Evolutionary conservation across 2,797 vertebrate genomes (phyloP), one percentile per base, ranked within the genome.

Genomic region (Lacerta agilis): DNA sequence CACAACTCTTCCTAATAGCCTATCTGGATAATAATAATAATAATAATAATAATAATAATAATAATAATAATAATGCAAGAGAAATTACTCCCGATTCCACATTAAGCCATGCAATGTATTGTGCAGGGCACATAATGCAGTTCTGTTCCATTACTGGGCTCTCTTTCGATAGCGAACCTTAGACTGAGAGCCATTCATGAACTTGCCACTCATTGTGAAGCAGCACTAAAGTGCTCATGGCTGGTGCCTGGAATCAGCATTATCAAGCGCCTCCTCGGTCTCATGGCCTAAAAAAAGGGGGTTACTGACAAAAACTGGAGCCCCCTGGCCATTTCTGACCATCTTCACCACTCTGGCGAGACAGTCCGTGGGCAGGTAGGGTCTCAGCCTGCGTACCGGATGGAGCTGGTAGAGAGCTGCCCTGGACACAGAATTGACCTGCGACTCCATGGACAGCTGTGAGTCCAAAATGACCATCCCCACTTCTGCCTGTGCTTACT

Each of bases 101-200:
- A 27, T 33, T 83, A 0, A n/a, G 58, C 3, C 25, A 64, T 36
- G 15, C 78, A 6, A 85, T 8, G 1, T 36, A 27, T 85, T 43
- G 71, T 66, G 78, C 87, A 79, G 10, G n/a, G n/a, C 69, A 43
- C 80, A 78, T 67, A 79, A 64, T 8, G 29, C 73, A 67, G 72
- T 69, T 90, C 38, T 41, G 75, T 0, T 8, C 15, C 36, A 13
- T 41, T 73, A 38, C 7, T 61, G 7, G 36, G n/a, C 13, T 49
- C n/a, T 33, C 80, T 27, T 3, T 83, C 58, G 25, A 84, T 64
- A 64, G 90, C 73, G 17, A 29, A 33, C 90, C 76, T 87, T 15
- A 81, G 45, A 1, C 36, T 94, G 77, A 71, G 86, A 85, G 82
- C 33, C 33, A 1, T 0, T 0, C 86, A 64, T 71, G 67, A 29